These are phyloP conservation scores for Alentia gelatinosa DNA, from an alignment of 2,888 invertebrate genomes.

Conservation along the genomic window DNA sequence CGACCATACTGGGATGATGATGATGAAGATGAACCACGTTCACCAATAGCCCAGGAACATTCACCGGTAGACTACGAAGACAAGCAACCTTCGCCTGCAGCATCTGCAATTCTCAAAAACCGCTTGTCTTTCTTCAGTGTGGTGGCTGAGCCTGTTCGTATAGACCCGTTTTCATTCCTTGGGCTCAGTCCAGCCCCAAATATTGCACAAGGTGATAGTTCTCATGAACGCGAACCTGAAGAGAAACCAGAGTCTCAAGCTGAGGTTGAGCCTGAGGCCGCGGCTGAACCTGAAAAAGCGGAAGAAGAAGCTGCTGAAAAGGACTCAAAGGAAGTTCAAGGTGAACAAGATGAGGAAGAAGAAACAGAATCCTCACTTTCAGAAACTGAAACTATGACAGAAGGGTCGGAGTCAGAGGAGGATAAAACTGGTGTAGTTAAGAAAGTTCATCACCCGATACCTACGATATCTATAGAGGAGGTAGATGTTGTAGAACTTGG, in stretches of 20 bases:
- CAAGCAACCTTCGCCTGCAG: constrained; percentile 60
- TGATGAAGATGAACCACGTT: constrained; percentile 44
- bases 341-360: constrained; percentile 48
- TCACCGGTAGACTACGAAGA: constrained; percentile 51
- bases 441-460: constrained; percentile 48
- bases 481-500: constrained; percentile 48
- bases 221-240: constrained; percentile 1
- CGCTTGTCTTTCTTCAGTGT: constrained; percentile 77
- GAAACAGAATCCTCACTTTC: constrained; percentile 71
- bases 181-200: constrained; percentile 62
- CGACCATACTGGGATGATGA: background rate
- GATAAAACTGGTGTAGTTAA: constrained; percentile 42
- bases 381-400: constrained; percentile 27
- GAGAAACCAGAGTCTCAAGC: background rate
- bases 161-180: constrained; percentile 77
- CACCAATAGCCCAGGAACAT: background rate
- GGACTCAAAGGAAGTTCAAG: constrained; percentile 53
- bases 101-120: constrained; percentile 66
- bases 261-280: constrained; percentile 63
- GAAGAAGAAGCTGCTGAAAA: constrained; percentile 60
- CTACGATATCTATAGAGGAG: constrained; percentile 53
- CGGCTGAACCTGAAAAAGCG: constrained; percentile 66
- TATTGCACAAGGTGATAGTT: background rate
- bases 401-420: constrained; percentile 52
- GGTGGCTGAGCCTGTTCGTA: constrained; percentile 75